Base-by-base conservation (phyloP, 1,140 invertebrate genomes). In the Pseudoatta argentina region DNA sequence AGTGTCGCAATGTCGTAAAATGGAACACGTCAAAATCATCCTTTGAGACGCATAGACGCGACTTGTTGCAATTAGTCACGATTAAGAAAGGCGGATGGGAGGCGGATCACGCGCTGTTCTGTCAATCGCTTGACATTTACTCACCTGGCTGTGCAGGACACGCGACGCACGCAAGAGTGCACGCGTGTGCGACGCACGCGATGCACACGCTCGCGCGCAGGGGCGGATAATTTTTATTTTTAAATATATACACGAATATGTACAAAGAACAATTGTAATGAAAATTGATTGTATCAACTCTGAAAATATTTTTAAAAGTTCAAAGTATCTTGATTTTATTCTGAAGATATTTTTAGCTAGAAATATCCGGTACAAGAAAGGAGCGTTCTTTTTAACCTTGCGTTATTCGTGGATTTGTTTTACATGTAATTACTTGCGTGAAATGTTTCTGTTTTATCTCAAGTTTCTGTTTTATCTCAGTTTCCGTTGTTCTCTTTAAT, bases 71-170 rank as follows among this genome's bases (percentile, higher is more conserved):
- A 83, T 83, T 83, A 82, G 67, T 82, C 67, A 73, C 55, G 55
- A 55, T 83, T 73, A 34, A 55, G 79, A 83, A 83, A 83, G 59
- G 55, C 69, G 55, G 79, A 73, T 82, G 69, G 67, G 27, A 83
- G 69, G 69, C 55, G 55, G 55, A 73, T 83, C 79, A 83, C 69
- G 24, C 48, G 79, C 69, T 82, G 44, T 59, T 82, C 53, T 83
- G 69, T 83, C 79, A 83, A 75, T 83, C 79, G 79, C 39, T 83
- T 83, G 69, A 73, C 79, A 83, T 83, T 83, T 83, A 83, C 69
- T 83, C 79, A 75, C 69, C 69, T 82, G 78, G 61, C 76, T 79
- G 75, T 79, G 69, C 69, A 83, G 24, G 7, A 83, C 79, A 73
- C 53, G 69, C 67, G 39, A 73, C 24, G 69, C 55, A 73, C 69